phyloP scores from a whole-genome alignment of 2,113 vertebrate genomes.

The Girardinichthys multiradiatus region DNA sequence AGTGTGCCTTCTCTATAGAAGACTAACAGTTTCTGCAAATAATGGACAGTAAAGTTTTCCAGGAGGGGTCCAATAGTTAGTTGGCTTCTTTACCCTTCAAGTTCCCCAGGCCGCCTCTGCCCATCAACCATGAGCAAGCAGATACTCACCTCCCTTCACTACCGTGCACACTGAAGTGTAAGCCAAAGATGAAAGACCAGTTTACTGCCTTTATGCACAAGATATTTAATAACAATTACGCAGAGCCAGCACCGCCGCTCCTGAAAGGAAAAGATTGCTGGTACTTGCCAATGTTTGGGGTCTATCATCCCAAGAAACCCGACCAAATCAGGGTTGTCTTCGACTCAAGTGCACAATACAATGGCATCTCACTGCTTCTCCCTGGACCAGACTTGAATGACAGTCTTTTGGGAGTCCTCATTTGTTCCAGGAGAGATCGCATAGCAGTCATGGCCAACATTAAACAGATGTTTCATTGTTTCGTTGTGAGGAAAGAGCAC shows the following conservation, averaged over 20 bases:
- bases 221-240: not conserved
- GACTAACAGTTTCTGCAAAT: not conserved
- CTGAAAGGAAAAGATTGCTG: not conserved
- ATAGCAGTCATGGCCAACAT: conserved; percentile 3
- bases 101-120: not conserved
- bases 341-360: not conserved
- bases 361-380: not conserved
- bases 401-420: not conserved
- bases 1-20: not conserved
- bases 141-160: not conserved
- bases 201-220: conserved; percentile 1
- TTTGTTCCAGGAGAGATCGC: not conserved
- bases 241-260: no score
- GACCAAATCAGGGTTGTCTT: not conserved
- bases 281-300: not conserved
- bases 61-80: not conserved
- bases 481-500: no score
- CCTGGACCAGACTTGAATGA: not conserved
- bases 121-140: conserved; percentile 6
- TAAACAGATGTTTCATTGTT: not conserved
- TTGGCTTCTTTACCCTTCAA: not conserved
- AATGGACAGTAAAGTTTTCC: not conserved
- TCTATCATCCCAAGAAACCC: not conserved
- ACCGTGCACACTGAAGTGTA: not conserved
- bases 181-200: not conserved